Evolutionary conservation across 2,797 vertebrate genomes (phyloP), one percentile per base, ranked within the genome.

Genomic region (Thripadectes ignobilis): DNA sequence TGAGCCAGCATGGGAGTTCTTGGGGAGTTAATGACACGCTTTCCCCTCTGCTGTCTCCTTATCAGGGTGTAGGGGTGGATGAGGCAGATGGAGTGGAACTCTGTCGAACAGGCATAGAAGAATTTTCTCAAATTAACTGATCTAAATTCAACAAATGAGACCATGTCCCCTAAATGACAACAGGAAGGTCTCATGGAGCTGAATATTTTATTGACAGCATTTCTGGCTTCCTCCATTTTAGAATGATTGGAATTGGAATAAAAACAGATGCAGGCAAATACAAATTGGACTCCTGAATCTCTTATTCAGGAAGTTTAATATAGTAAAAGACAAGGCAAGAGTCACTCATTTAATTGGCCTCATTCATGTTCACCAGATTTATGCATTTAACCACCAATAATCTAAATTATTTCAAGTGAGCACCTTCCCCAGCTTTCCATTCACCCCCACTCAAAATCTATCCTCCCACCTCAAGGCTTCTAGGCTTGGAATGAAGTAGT

Each of bases 171-270:
- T 68, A 54, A 57, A 54, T 57, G 41, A 67, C 26, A 91, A 46
- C 26, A 71, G 46, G 30, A 79, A 88, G 36, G 20, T 83, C 38
- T 88, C 61, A 43, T 17, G 20, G 24, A 88, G 21, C 18, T 43
- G n/a, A 74, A 21, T 76, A 43, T 74, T 89, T 92, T 74, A 67
- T 51, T 67, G 41, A 32, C 57, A 89, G 38, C 7, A 54, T 57
- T 91, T 95, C 72, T 85, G 46, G 12, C 27, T 88, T 89, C 48
- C 67, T 82, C 92, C 10, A 58, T 75, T 85, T 72, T 69, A 78
- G 49, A 89, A 71, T 72, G 3, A 67, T 55, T 55, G 4, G 14
- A 43, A 75, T 10, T 11, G 8, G 23, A n/a, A 77, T 77, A 54
- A 89, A 91, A 85, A 18, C 36, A 93, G 67, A 63, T 43, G 38